Conservation (phyloP, 2,113 vertebrate species). For the Siniperca knerii region DNA sequence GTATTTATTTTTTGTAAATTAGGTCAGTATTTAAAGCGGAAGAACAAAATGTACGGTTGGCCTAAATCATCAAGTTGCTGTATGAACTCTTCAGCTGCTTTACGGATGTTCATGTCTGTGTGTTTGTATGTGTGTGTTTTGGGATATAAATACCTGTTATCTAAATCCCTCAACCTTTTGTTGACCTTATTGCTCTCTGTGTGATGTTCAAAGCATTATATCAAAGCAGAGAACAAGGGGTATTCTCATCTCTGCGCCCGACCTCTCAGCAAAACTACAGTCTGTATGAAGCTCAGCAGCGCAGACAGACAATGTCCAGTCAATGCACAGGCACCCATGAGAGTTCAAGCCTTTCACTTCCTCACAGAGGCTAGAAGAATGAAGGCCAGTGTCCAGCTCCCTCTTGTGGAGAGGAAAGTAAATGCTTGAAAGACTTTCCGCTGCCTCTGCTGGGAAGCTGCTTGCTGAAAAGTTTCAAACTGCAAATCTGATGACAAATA, state of each 20-base stretch:
- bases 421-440: background rate
- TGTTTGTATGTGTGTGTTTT: constrained; percentile 5
- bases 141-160: constrained; percentile 29
- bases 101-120: background rate
- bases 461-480: background rate
- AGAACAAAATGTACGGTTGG: background rate
- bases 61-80: background rate
- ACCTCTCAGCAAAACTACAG: constrained; percentile 8
- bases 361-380: constrained; percentile 7
- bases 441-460: background rate
- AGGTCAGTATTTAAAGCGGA: background rate
- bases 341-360: constrained; percentile 8
- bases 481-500: constrained; percentile 39
- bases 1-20: background rate
- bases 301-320: constrained; percentile 21
- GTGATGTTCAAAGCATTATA: constrained; percentile 51
- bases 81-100: background rate
- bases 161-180: constrained; percentile 22
- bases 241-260: constrained; percentile 21
- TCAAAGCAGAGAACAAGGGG: constrained; percentile 36
- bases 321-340: constrained; percentile 32
- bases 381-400: constrained; percentile 63
- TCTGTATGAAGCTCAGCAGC: constrained; percentile 7
- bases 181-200: constrained; percentile 31
- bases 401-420: constrained; percentile 64